phyloP scores from a whole-genome alignment of 2,888 invertebrate genomes.

The Trachelus tabidus region DNA sequence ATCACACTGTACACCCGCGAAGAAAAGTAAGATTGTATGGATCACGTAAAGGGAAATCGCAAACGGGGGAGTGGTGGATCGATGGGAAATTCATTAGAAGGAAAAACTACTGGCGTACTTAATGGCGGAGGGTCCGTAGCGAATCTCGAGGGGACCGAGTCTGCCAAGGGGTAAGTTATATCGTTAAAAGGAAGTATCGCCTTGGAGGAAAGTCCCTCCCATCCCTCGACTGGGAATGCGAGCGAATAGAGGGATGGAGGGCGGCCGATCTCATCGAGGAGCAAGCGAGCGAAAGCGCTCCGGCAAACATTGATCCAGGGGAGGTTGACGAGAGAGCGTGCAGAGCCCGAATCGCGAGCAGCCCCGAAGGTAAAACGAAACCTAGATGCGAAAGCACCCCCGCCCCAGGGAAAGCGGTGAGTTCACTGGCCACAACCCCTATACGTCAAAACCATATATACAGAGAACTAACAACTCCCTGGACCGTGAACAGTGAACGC shows the following conservation, averaged over 20 bases:
- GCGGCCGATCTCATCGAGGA: conserved; percentile 4
- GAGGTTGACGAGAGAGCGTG: conserved; percentile 5
- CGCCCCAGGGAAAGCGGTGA: too few relatives aligned
- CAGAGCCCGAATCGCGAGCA: conserved; percentile 8
- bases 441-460: too few relatives aligned
- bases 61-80: too few relatives aligned
- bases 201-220: too few relatives aligned
- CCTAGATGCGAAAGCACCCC: conserved; percentile 8
- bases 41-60: not conserved
- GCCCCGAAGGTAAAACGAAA: conserved; percentile 8
- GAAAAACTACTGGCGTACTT: conserved; percentile 1
- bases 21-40: not conserved
- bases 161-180: too few relatives aligned
- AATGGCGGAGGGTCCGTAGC: too few relatives aligned
- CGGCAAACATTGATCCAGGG: conserved; percentile 20
- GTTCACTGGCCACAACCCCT: too few relatives aligned
- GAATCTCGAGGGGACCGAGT: too few relatives aligned
- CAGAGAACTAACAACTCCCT: not conserved
- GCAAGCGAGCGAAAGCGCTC: conserved; percentile 8
- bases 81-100: conserved; percentile 3
- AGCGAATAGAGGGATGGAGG: not conserved
- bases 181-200: too few relatives aligned
- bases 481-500: not conserved
- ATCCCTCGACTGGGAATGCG: too few relatives aligned
- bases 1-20: not conserved